Conservation (phyloP, 2,113 vertebrate species). For the Pterocles gutturalis region DNA sequence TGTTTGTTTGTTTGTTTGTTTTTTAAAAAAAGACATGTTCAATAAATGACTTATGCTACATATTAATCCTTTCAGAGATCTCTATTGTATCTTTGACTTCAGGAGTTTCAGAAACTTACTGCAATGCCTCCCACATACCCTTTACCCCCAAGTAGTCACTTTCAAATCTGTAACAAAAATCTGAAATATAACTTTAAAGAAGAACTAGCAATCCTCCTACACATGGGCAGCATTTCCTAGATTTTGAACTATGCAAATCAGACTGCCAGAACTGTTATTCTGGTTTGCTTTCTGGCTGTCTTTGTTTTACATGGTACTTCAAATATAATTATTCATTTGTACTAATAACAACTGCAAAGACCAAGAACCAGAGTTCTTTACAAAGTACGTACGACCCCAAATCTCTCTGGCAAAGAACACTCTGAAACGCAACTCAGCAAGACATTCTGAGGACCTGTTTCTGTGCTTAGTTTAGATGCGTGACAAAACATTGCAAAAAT, state of each 20-base stretch:
- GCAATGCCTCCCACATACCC: background rate
- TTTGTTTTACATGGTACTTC: background rate
- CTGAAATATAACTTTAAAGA: background rate
- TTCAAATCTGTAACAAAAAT: background rate
- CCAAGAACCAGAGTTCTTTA: background rate
- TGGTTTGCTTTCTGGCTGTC: background rate
- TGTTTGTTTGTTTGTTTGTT: background rate
- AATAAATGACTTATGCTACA: background rate
- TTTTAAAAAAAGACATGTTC: background rate
- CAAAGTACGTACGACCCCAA: background rate
- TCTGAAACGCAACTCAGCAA: background rate
- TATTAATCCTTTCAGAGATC: background rate
- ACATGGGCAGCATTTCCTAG: background rate
- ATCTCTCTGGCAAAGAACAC: background rate
- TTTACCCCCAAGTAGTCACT: background rate
- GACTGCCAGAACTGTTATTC: background rate
- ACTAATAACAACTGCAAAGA: background rate
- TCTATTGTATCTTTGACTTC: background rate
- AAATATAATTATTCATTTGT: background rate
- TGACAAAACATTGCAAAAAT: background rate
- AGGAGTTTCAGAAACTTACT: background rate
- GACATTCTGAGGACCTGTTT: background rate
- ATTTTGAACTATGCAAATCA: background rate
- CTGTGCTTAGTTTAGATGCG: background rate
- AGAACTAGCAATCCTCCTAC: conserved; percentile 3